Base-by-base conservation (phyloP, 2,797 vertebrate genomes). In the Mycteria americana region DNA sequence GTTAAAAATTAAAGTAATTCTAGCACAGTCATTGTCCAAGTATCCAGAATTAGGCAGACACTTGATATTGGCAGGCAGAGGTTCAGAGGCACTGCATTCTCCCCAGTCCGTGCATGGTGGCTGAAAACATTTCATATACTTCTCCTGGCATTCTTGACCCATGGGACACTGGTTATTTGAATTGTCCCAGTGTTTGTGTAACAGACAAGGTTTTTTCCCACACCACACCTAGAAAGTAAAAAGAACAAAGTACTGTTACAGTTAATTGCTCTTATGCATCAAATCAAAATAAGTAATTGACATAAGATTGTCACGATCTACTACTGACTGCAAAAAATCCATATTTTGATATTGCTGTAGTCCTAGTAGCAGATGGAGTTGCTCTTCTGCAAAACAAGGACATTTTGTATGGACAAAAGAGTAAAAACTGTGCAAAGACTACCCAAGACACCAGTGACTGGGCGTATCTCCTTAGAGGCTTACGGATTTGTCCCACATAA, bases 71-170 rank as follows among this genome's bases (percentile, higher is more conserved):
- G 97, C 85, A 4, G 97, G 98, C 33, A 97, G 96, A 45, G 97
- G 96, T 70, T 98, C 98, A 14, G 98, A 98, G 7, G 98, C 57
- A 4, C 98, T 98, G 45, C 99, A 99, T 96, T 99, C 98, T 3
- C 99, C 99, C 99, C 99, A 99, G 90, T 98, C 98, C 3, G 95
- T 97, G 33, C 99, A 99, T 0, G 99, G 99, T 1, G 99, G 98
- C 54, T 98, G 98, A 95, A 99, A 98, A 92, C 99, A 99, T 95
- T 99, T 99, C 77, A 98, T 98, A 6, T 98, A 98, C 43, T 98
- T 98, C 89, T 98, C 98, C 77, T 95, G 98, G 67, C 99, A 99
- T 85, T 97, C 98, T 60, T 99, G 99, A 33, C 98, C 98, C 4
- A 97, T 98, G 0, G 99, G 98, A 91, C 99, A 99, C 69, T 98